Conservation (phyloP, 2,888 invertebrate genomes). For the Plagodis pulveraria region DNA sequence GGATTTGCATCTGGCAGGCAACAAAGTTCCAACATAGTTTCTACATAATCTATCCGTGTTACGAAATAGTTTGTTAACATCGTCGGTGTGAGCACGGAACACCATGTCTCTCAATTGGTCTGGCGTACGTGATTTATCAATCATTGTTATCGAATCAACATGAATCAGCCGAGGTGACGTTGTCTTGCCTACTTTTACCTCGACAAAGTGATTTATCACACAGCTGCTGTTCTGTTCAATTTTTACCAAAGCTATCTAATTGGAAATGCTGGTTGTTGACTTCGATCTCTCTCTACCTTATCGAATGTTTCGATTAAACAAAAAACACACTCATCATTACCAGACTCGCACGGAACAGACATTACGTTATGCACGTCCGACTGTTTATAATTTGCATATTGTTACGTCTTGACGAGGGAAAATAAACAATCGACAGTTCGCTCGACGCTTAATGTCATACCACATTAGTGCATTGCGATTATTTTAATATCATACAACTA, state of each 20-base stretch:
- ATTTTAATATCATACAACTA: slow-evolving; percentile 48
- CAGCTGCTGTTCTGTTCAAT: slow-evolving; percentile 11
- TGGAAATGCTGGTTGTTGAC: too few species aligned
- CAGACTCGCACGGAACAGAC: slow-evolving; percentile 47
- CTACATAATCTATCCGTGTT: slow-evolving; percentile 21
- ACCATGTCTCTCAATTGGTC: slow-evolving; percentile 28
- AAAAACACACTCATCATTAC: slow-evolving; percentile 21
- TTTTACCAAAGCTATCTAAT: slow-evolving; percentile 6
- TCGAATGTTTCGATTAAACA: slow-evolving; percentile 20
- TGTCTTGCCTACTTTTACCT: slow-evolving; percentile 31
- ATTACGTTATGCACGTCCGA: slow-evolving; percentile 49
- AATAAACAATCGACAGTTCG: slow-evolving; percentile 61
- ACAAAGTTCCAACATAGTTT: slow-evolving; percentile 14
- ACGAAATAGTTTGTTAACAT: slow-evolving; percentile 30
- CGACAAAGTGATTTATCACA: slow-evolving; percentile 39
- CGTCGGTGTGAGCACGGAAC: slow-evolving; percentile 18
- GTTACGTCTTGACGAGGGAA: slow-evolving; percentile 58
- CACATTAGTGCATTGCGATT: slow-evolving; percentile 53
- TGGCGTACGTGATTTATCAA: slow-evolving; percentile 53
- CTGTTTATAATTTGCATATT: slow-evolving; percentile 56
- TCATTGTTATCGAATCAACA: slow-evolving; percentile 45
- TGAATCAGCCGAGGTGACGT: slow-evolving; percentile 28
- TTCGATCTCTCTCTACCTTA: slow-evolving; percentile 2
- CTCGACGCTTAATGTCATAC: slow-evolving; percentile 36
- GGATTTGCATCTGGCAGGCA: slow-evolving; percentile 16